phyloP scores from a whole-genome alignment of 2,797 vertebrate genomes.

The Oryzias sinensis region DNA sequence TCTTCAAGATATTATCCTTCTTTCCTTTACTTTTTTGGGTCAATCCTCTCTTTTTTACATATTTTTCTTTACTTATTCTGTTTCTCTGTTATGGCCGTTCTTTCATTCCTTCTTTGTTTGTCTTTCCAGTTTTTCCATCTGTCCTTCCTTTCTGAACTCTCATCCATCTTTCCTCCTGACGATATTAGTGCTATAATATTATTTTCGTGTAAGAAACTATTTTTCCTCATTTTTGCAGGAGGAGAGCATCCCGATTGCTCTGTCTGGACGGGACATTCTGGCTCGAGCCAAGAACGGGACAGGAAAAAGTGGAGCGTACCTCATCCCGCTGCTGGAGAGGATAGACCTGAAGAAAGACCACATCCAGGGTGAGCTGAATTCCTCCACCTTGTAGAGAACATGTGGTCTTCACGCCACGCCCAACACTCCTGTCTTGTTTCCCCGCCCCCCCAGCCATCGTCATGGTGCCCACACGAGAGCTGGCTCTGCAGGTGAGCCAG shows the following conservation, averaged over 20 bases:
- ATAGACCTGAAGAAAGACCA: slow-evolving; percentile 83
- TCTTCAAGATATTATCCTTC: no score
- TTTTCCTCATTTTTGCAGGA: slow-evolving; percentile 61
- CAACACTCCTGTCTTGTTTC: background rate
- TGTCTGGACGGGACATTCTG: slow-evolving; percentile 82
- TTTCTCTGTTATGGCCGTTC: no score
- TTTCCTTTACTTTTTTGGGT: no score
- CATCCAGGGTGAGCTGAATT: slow-evolving; percentile 75
- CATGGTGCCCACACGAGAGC: slow-evolving; percentile 82
- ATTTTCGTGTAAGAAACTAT: no score
- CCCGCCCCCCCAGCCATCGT: slow-evolving; percentile 62
- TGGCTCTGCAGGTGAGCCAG: slow-evolving; percentile 84
- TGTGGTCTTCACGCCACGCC: background rate
- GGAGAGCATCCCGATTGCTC: slow-evolving; percentile 84
- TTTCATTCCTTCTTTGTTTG: no score
- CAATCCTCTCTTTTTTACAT: no score
- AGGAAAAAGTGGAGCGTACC: slow-evolving; percentile 83
- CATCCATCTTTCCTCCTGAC: no score
- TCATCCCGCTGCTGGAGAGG: slow-evolving; percentile 83
- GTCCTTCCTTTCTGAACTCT: no score
- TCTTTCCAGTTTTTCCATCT: no score
- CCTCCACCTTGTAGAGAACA: background rate
- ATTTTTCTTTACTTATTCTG: no score
- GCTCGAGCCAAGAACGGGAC: slow-evolving; percentile 84
- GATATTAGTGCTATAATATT: no score